Base-by-base conservation (phyloP, 1,140 invertebrate genomes). In the Aphidius gifuensis region DNA sequence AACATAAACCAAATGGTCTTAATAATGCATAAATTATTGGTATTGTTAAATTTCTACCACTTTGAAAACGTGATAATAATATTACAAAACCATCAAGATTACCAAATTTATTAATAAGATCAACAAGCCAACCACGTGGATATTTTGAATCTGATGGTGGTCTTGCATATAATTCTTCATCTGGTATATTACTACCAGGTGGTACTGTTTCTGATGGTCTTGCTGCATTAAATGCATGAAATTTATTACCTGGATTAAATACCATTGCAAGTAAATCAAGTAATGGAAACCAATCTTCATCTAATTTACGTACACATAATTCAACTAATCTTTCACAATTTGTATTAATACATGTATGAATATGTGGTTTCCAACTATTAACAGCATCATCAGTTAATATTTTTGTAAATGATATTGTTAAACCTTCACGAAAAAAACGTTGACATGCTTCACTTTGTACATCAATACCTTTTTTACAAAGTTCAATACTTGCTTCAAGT, bases 341-440 rank as follows among this genome's bases (percentile, higher is more conserved):
- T 68, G 92, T 88, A 72, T 94, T 87, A 69, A 98, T 97, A 82
- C 92, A 97, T 78, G 90, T 90, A 80, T 98, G 96, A 73, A 98
- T 98, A 79, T 97, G 97, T 74, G 89, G 87, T 81, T 97, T 98
- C 96, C 96, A 98, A 73, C 93, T 96, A 73, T 91, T 94, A 44
- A 99, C 96, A 53, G 96, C 96, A 78, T 98, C 96, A 82, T 98
- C 96, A n/a, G 96, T 97, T 69, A 98, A 85, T 75, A 98, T 96
- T 83, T 98, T 97, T 16, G 92, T 95, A 81, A 98, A 98, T 51
- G 95, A 97, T 66, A 95, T 90, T 64, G 93, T 95, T 51, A 98
- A 83, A 21, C 94, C 94, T 79, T 98, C 95, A 69, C 92, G 88
- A 82, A 96, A 97, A 85, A 98, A 98, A 70, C 94, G 85, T 76